Conservation (phyloP, 2,797 vertebrate genomes). For the Numenius phaeopus region DNA sequence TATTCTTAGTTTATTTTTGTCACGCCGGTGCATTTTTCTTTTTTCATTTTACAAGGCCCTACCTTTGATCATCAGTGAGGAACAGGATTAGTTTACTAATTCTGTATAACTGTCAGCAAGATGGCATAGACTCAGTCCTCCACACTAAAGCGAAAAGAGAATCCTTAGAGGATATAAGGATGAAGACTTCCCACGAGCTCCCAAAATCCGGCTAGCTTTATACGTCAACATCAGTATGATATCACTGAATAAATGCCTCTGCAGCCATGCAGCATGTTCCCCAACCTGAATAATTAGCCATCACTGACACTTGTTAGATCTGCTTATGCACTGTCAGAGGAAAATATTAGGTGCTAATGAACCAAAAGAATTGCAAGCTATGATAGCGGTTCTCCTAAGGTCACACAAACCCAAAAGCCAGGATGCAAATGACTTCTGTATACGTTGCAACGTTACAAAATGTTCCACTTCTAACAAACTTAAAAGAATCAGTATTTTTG, state of each 20-base stretch:
- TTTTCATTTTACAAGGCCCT: constrained; percentile 20
- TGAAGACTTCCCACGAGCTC: background rate
- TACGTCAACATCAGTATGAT: background rate
- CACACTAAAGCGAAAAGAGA: background rate
- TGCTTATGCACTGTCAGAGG: background rate
- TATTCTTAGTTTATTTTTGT: constrained; percentile 86
- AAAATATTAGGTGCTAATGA: background rate
- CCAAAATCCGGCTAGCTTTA: background rate
- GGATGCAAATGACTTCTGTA: background rate
- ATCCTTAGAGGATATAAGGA: background rate
- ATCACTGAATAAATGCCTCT: background rate
- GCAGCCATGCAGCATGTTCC: background rate
- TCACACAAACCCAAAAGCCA: background rate
- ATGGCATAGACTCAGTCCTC: background rate
- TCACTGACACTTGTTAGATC: background rate
- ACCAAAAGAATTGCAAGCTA: background rate
- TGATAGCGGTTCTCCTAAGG: background rate
- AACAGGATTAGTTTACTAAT: constrained; percentile 41
- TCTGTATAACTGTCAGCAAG: constrained; percentile 49
- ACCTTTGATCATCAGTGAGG: constrained; percentile 48
- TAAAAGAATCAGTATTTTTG: background rate
- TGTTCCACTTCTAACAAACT: background rate
- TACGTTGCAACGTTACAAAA: background rate
- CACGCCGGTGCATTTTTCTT: constrained; percentile 66
- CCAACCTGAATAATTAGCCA: background rate